Evolutionary conservation across 2,888 invertebrate genomes (phyloP), one percentile per base, ranked within the genome.

Genomic region (Ceriagrion tenellum): DNA sequence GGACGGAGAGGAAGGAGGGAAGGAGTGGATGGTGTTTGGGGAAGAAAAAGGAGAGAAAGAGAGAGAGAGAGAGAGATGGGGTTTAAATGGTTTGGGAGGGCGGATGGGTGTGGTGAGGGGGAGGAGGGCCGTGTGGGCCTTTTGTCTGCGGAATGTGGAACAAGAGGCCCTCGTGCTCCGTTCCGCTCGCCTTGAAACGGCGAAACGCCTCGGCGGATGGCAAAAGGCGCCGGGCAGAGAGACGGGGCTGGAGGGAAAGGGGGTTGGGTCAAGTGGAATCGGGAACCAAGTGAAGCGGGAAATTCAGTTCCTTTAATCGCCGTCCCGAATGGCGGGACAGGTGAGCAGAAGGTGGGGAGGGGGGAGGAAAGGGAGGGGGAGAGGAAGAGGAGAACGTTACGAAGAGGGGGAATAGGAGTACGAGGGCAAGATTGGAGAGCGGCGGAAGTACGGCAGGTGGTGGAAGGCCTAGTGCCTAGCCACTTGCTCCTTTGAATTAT

Each of bases 71-170:
- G 4, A 23, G 88, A 4, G 40, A 40, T n/a, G 23, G 26, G 89
- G 16, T 47, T 89, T 89, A 55, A n/a, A 55, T n/a, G 55, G 55
- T 55, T 16, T 26, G 89, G 47, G 47, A 4, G 8, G 88, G 88
- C 47, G 40, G 0, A 12, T 4, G 88, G 10, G 88, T 26, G 40
- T 18, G 88, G 40, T 26, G n/a, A n/a, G n/a, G n/a, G n/a, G n/a
- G n/a, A n/a, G n/a, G n/a, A n/a, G n/a, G n/a, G n/a, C n/a, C n/a
- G 47, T 47, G 47, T 47, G 47, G 47, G 47, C 89, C 89, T 89
- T 89, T 89, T 89, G 89, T 89, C 89, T 89, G 89, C 23, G 89
- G 89, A 89, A 89, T 89, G 55, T 89, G 89, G 89, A 89, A 89
- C 89, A 89, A 89, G 89, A 47, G 89, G 89, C 89, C 23, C 89